A percentile compares a stretch with the other conserved stretches of the same genome.
These are phyloP conservation scores for Conus ventricosus DNA, from an alignment of 1,140 invertebrate genomes.

Conservation along the genomic window DNA sequence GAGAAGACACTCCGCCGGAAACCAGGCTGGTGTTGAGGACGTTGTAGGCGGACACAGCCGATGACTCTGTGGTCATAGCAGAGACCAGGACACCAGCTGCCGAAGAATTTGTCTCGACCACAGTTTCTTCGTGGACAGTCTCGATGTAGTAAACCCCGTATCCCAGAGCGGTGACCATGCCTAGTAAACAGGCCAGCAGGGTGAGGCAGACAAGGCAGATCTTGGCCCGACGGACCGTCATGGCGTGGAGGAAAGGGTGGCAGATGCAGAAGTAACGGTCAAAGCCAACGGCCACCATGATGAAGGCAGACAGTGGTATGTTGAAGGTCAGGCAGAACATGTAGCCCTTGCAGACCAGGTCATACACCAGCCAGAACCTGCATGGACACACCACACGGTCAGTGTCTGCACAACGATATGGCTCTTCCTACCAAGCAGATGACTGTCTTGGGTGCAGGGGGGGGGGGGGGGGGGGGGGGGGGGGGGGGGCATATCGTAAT, in stretches of 20 bases:
- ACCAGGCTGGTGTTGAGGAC: neutral
- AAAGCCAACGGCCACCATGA: conserved; percentile 64
- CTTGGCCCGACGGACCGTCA: conserved; percentile 59
- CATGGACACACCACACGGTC: neutral
- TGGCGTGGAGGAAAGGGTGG: conserved; percentile 54
- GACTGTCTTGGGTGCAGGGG: too few species aligned
- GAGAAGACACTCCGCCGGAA: neutral
- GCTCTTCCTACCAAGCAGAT: too few species aligned
- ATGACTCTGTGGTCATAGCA: neutral
- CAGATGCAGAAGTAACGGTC: conserved; percentile 67
- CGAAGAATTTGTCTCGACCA: neutral
- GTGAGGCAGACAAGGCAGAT: conserved; percentile 47
- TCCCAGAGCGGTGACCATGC: conserved; percentile 52
- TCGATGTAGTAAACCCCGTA: conserved; percentile 46
- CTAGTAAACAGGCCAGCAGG: conserved; percentile 46
- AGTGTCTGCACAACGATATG: neutral
- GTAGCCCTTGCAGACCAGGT: conserved; percentile 61
- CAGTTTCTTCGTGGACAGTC: neutral
- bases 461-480: too few species aligned
- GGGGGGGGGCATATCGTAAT: too few species aligned
- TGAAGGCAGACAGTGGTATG: conserved; percentile 60
- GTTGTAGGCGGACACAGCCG: neutral
- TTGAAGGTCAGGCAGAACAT: conserved; percentile 59
- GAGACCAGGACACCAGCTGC: neutral
- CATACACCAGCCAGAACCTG: conserved; percentile 43